Base-by-base conservation (phyloP, 1,140 invertebrate genomes). In the Pteromalus puparum region DNA sequence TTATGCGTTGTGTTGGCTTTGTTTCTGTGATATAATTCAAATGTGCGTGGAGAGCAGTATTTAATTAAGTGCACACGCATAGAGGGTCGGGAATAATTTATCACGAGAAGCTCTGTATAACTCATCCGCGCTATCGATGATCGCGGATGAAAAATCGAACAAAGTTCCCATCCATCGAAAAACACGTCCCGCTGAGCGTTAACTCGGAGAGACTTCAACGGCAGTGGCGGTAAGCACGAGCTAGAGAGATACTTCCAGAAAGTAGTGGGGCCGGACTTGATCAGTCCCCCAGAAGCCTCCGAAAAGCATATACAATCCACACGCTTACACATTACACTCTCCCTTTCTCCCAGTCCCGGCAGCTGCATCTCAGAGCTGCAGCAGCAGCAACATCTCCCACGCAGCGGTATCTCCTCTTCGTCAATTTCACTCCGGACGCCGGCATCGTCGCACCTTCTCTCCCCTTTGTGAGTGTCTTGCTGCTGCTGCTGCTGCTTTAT, bases 401-500 rank as follows among this genome's bases (percentile, higher is more conserved):
- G 53, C 53, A 21, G 21, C 18, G 30, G 30, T 34, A 2, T 34
- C 53, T 61, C 53, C 53, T 61, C 53, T 61, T 61, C 53, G 53
- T 74, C 34, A 74, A 74, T 74, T 74, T 74, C 34, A 42, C 72
- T 42, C 13, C 18, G 72, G 72, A 18, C 5, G 70, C 28, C 34
- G 72, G 72, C 34, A 74, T n/a, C 34, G 34, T 30, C 28, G 68
- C 30, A 15, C 34, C 34, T 38, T 26, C 72, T n/a, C 34, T 34
- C 72, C 34, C 53, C 53, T 61, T 61, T 61, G 53, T 76, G 38
- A 28, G 38, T 34, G 30, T 34, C 30, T 34, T 21, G 38, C 10
- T 26, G 38, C n/a, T n/a, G n/a, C 15, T n/a, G 74, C n/a, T 26
- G 46, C n/a, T 28, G 38, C 24, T 76, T 76, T 46, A 76, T 48